Conservation (phyloP, 2,113 vertebrate species). For the Bubalus kerabau region DNA sequence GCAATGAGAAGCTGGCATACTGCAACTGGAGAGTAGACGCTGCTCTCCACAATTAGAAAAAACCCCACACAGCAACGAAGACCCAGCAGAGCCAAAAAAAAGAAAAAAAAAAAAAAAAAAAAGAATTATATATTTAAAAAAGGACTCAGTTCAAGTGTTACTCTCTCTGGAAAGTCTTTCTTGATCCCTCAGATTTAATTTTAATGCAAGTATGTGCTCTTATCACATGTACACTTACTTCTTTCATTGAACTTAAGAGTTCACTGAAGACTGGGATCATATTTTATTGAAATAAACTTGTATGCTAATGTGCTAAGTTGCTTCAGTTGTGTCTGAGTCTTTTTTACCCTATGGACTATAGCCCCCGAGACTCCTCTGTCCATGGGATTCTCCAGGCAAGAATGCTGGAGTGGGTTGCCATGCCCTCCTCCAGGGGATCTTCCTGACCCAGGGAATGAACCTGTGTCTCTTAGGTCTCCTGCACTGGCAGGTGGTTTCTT, state of each 20-base stretch:
- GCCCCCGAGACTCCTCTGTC: background rate
- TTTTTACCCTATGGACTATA: background rate
- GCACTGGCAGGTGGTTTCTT: background rate
- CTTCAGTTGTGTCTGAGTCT: background rate
- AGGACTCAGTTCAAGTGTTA: background rate
- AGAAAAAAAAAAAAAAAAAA: background rate
- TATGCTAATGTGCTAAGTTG: background rate
- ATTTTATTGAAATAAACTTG: conserved; percentile 27
- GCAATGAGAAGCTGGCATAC: background rate
- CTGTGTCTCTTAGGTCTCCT: background rate
- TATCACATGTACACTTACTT: background rate
- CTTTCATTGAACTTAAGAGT: background rate
- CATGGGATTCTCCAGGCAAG: background rate
- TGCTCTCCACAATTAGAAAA: background rate
- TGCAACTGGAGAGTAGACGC: background rate
- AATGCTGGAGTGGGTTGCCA: background rate
- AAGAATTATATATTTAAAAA: background rate
- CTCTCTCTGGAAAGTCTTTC: background rate
- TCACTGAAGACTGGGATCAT: background rate
- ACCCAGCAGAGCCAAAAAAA: background rate
- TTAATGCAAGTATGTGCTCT: background rate
- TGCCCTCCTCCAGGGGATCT: background rate
- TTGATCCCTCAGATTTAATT: background rate
- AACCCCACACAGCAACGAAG: background rate
- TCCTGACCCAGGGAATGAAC: background rate